Percentiles rank a stretch among this genome's conserved stretches.
Evolutionary conservation across 2,888 invertebrate species (phyloP).

Genomic region (Fissipunctia ypsillon): DNA sequence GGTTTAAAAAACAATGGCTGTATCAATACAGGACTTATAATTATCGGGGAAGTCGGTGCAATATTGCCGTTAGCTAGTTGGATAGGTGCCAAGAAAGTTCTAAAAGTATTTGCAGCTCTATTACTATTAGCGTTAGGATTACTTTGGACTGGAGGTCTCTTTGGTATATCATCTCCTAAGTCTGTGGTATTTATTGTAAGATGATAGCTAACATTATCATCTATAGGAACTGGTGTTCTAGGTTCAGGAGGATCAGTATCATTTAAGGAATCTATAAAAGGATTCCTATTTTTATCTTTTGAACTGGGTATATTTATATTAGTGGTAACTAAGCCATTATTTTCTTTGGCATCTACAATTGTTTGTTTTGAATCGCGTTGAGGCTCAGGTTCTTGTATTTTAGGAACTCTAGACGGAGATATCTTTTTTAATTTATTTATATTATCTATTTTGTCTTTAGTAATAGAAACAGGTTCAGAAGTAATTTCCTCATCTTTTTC

Average conservation of each 20-base stretch:
- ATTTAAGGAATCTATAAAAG: constrained; percentile 56
- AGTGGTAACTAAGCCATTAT: constrained; percentile 25
- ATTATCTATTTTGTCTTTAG: constrained; percentile 44
- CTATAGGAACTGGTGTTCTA: constrained; percentile 67
- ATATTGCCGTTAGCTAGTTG: constrained; percentile 77
- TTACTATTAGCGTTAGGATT: constrained; percentile 60
- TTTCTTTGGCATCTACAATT: constrained; percentile 45
- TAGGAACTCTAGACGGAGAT: constrained; percentile 31
- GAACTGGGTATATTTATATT: constrained; percentile 21
- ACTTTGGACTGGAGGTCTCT: constrained; percentile 59
- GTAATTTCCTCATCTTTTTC: constrained; percentile 33
- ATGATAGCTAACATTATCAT: constrained; percentile 84
- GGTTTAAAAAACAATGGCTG: constrained; percentile 82
- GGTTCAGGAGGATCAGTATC: constrained; percentile 43
- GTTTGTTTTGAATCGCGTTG: constrained; percentile 25
- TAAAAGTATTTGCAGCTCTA: constrained; percentile 70
- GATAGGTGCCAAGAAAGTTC: constrained; percentile 79
- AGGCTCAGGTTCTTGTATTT: constrained; percentile 26
- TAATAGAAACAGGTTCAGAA: constrained; percentile 22
- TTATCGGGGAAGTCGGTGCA: constrained; percentile 77
- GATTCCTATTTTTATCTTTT: constrained; percentile 56
- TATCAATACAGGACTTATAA: constrained; percentile 85
- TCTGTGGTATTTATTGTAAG: constrained; percentile 86
- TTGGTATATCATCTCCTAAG: constrained; percentile 66
- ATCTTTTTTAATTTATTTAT: constrained; percentile 20